Conservation (phyloP, 2,888 invertebrate species). For the Drosophila tanythrix region DNA sequence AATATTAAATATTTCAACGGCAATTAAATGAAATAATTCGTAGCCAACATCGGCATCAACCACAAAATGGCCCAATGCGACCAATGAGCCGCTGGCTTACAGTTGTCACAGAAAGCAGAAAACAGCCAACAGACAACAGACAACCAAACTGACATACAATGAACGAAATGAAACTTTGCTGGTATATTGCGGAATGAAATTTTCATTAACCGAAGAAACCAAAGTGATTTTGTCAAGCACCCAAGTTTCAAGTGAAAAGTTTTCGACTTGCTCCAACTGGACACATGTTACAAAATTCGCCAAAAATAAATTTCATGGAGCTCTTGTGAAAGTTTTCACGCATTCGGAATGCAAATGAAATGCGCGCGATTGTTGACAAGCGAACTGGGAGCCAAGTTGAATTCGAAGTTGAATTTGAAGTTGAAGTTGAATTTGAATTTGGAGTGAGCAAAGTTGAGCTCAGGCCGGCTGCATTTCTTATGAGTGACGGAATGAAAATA, state of each 20-base stretch:
- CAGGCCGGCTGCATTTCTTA: conserved; percentile 71
- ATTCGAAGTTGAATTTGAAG: conserved; percentile 14
- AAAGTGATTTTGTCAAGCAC: conserved; percentile 67
- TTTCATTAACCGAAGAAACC: conserved; percentile 76
- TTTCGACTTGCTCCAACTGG: conserved; percentile 74
- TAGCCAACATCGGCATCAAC: conserved; percentile 46
- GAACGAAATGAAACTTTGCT: conserved; percentile 54
- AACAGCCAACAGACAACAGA: not conserved
- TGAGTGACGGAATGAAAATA: conserved; percentile 68
- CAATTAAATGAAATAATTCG: conserved; percentile 74
- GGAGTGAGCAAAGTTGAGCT: conserved; percentile 48
- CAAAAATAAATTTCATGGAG: conserved; percentile 70
- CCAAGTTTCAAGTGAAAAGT: conserved; percentile 70
- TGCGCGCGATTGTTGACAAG: conserved; percentile 75
- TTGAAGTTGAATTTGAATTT: conserved; percentile 29
- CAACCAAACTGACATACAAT: conserved; percentile 13
- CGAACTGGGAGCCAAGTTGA: conserved; percentile 18
- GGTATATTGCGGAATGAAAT: conserved; percentile 62
- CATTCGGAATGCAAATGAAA: conserved; percentile 77
- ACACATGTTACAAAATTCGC: conserved; percentile 79
- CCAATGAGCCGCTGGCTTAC: conserved; percentile 44
- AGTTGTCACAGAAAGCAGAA: conserved; percentile 16
- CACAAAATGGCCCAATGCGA: conserved; percentile 53
- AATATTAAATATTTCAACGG: conserved; percentile 80
- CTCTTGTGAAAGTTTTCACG: conserved; percentile 59